phyloP scores from a whole-genome alignment of 2,113 vertebrate species.

The Phyllostomus hastatus region DNA sequence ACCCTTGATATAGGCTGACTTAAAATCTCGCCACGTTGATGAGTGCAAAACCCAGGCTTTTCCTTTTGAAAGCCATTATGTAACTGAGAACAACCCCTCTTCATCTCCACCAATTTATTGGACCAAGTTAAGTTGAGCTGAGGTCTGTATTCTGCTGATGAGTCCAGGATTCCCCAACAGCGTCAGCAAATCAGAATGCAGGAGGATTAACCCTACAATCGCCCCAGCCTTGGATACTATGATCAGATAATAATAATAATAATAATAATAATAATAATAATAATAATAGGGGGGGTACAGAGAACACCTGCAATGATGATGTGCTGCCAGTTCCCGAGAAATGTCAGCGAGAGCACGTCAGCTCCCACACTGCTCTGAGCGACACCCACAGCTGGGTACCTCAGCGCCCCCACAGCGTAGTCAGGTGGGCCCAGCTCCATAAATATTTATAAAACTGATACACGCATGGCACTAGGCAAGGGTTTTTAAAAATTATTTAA shows the following conservation, averaged over 20 bases:
- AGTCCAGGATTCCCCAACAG: rapidly evolving
- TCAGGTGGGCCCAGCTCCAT: neutral
- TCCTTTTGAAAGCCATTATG: neutral
- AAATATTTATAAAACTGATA: neutral
- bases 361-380: neutral
- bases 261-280: too few species aligned
- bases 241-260: neutral
- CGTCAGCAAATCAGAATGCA: neutral
- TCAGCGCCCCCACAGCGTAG: neutral
- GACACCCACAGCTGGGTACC: too few species aligned
- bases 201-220: neutral
- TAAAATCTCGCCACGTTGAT: neutral
- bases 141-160: neutral
- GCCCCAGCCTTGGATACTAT: neutral
- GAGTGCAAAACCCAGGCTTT: neutral
- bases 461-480: neutral
- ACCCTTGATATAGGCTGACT: neutral
- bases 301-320: neutral
- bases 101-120: neutral
- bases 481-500: neutral
- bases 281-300: too few species aligned
- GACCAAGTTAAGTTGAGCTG: neutral
- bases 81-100: neutral
- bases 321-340: neutral
- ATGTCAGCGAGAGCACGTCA: rapidly evolving